Evolutionary conservation across 1,140 invertebrate genomes (phyloP), one percentile per base, ranked within the genome.

Genomic region (Zaprionus inermis): DNA sequence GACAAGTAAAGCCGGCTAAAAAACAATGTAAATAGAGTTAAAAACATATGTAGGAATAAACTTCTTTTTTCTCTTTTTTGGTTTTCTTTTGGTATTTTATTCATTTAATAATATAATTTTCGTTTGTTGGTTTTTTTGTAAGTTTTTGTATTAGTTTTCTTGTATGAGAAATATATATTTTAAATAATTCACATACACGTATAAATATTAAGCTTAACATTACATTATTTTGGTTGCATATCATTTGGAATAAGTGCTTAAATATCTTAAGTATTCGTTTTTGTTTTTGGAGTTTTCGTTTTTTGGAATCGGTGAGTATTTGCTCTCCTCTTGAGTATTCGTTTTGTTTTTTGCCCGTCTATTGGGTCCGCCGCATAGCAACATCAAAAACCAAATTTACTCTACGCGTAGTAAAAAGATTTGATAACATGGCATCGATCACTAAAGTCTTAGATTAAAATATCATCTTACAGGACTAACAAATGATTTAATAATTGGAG

Each of bases 141-240:
- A 11, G 16, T 61, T 52, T 69, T 51, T 55, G 64, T 69, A 24
- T 68, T 72, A 75, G 38, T 65, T 70, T 76, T 65, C 69, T 81
- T 61, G 72, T 73, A 79, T 61, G 32, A 51, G 73, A 72, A 6
- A 75, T 67, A 72, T 73, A 76, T 75, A 64, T 58, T 54, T 65
- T 60, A 71, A 65, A 71, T 65, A 70, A 52, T 70, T 70, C 72
- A 74, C 67, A 74, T 64, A 70, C 34, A 74, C 66, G 41, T 81
- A 75, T 65, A 78, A 69, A 71, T 49, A 76, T 61, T 76, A 76
- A 58, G 66, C 82, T 83, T 82, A 82, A 70, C 24, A 32, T 84
- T 74, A 60, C 73, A 88, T 54, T 86, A 88, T 56, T 86, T 86
- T 86, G 82, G 83, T 88, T 66, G 79, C 79, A 77, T 88, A 86